Evolutionary conservation across 2,888 invertebrate species (phyloP), one percentile per base, ranked within the genome.

Genomic region (Onchidella celtica): DNA sequence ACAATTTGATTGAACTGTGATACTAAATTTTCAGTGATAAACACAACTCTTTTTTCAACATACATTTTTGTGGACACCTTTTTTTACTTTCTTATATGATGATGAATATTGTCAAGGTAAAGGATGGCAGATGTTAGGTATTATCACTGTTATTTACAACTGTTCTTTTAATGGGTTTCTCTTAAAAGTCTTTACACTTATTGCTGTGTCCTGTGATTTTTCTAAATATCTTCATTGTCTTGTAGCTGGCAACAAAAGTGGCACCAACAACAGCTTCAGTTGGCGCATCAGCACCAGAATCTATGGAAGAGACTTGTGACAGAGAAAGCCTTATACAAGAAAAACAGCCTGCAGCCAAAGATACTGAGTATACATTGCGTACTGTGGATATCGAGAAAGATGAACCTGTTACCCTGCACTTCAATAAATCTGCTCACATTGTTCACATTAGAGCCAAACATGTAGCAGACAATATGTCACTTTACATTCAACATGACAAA

Each of bases 171-270:
- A n/a, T n/a, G n/a, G n/a, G n/a, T n/a, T n/a, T n/a, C n/a, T n/a
- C n/a, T n/a, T n/a, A n/a, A n/a, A n/a, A n/a, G n/a, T n/a, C n/a
- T n/a, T n/a, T n/a, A n/a, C n/a, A n/a, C n/a, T n/a, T n/a, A n/a
- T n/a, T n/a, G n/a, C n/a, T n/a, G n/a, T n/a, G n/a, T n/a, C n/a
- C n/a, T n/a, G n/a, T n/a, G n/a, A 14, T 29, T 57, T 57, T 40
- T 34, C 34, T n/a, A n/a, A n/a, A n/a, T n/a, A n/a, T n/a, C 27
- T 47, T 29, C 38, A 69, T 38, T 34, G 40, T 14, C 61, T 59
- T 80, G 57, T 77, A 85, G 85, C 68, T 83, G 80, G 72, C 85
- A 29, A 83, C 81, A 32, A 85, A 81, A 79, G 79, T 81, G 27
- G 85, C 81, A 55, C 79, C 79, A 21, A 75, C 78, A 17, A 65